A percentile compares a stretch with the other conserved stretches of the same genome.
Conservation (phyloP, 2,113 vertebrate genomes). For the Malurus elegans region DNA sequence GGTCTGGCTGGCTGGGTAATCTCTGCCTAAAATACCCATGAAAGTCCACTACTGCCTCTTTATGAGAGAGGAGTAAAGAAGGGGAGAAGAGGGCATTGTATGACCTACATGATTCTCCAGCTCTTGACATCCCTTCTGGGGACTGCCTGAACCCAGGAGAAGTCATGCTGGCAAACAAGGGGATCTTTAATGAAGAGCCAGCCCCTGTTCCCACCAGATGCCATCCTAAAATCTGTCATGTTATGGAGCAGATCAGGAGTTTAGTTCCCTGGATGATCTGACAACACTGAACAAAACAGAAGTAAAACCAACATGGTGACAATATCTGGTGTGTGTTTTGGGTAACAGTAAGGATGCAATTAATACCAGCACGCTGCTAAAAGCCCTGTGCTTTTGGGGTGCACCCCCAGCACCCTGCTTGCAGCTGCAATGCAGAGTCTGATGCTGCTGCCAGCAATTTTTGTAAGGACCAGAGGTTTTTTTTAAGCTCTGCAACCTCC, state of each 20-base stretch:
- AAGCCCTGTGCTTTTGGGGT: background rate
- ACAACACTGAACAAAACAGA: background rate
- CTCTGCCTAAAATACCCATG: background rate
- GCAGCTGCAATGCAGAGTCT: background rate
- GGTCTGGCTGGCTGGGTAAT: background rate
- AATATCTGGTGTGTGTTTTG: background rate
- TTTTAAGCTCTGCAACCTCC: background rate
- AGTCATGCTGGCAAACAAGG: accelerated
- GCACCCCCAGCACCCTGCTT: background rate
- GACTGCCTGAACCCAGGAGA: background rate
- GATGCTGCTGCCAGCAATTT: background rate
- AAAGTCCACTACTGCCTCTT: background rate
- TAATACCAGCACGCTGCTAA: background rate
- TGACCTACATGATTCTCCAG: background rate
- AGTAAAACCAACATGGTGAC: background rate
- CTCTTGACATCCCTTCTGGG: background rate
- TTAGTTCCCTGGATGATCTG: background rate
- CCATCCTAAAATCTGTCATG: background rate
- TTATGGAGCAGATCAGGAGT: background rate
- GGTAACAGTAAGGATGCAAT: background rate
- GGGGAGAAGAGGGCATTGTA: background rate
- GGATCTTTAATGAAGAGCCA: background rate
- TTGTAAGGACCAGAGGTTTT: background rate
- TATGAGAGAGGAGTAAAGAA: background rate
- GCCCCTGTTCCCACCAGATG: accelerated